Conservation (phyloP, 2,113 vertebrate genomes). For the Ceyx cyanopectus region DNA sequence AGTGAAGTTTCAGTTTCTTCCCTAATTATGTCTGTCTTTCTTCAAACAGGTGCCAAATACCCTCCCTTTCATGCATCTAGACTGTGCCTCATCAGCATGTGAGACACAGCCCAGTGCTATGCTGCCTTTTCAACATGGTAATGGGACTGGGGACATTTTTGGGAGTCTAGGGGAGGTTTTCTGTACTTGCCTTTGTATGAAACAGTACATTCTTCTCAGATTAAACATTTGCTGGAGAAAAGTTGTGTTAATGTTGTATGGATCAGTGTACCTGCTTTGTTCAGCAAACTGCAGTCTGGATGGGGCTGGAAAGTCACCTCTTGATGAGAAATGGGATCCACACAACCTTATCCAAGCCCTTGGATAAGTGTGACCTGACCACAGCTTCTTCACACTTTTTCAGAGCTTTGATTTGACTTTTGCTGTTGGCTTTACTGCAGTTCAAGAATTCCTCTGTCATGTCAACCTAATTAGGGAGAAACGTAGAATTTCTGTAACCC, state of each 20-base stretch:
- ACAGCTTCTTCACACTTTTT: not conserved
- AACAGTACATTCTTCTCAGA: not conserved
- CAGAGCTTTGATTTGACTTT: not conserved
- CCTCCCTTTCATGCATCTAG: not conserved
- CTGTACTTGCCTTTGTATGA: not conserved
- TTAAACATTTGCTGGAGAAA: not conserved
- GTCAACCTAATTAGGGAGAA: not conserved
- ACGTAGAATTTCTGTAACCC: not conserved
- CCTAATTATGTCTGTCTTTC: not conserved
- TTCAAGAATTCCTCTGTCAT: not conserved
- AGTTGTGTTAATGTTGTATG: not conserved
- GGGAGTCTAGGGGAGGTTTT: not conserved
- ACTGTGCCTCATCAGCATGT: not conserved
- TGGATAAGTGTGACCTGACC: fast-evolving
- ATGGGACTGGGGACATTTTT: not conserved
- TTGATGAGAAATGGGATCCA: not conserved
- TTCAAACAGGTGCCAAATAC: not conserved
- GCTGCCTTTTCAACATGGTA: not conserved
- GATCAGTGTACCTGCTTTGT: not conserved
- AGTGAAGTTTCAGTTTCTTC: slow-evolving; percentile 2
- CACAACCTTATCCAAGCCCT: fast-evolving
- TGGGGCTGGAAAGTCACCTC: not conserved
- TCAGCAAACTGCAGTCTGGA: not conserved
- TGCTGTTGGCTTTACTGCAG: not conserved
- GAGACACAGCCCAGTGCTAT: not conserved